Evolutionary conservation across 2,797 vertebrate genomes (phyloP).

Genomic region (Sarcoramphus papa): DNA sequence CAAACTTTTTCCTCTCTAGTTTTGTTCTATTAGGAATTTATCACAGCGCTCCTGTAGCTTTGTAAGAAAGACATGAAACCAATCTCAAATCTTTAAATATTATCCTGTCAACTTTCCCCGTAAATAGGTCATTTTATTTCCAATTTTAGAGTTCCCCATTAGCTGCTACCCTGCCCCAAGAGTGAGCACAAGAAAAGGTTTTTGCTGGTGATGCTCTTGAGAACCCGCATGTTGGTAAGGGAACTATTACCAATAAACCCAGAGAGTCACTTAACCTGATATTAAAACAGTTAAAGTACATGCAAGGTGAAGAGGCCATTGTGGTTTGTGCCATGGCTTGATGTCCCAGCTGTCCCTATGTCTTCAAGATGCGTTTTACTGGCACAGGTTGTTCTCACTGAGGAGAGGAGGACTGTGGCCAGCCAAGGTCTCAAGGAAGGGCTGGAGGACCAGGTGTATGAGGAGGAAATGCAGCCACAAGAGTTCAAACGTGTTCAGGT

Average conservation of each 20-base stretch:
- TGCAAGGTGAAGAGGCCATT: not conserved
- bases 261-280: slow-evolving; percentile 7
- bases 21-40: not conserved
- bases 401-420: not conserved
- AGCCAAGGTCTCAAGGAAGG: not conserved
- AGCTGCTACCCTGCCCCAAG: not conserved
- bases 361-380: accelerated
- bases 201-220: not conserved
- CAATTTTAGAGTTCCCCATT: slow-evolving; percentile 35
- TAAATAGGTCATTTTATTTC: slow-evolving; percentile 50
- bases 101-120: not conserved
- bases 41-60: not conserved
- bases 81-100: not conserved
- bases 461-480: not conserved
- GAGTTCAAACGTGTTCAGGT: not conserved
- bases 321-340: not conserved
- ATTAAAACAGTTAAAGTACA: not conserved
- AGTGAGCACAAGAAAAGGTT: not conserved
- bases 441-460: not conserved
- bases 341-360: not conserved
- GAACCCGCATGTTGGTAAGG: not conserved
- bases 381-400: not conserved
- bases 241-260: not conserved
- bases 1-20: not conserved
- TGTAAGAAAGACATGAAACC: not conserved